Evolutionary conservation across 2,113 vertebrate genomes (phyloP).

Genomic region (Indri indri): DNA sequence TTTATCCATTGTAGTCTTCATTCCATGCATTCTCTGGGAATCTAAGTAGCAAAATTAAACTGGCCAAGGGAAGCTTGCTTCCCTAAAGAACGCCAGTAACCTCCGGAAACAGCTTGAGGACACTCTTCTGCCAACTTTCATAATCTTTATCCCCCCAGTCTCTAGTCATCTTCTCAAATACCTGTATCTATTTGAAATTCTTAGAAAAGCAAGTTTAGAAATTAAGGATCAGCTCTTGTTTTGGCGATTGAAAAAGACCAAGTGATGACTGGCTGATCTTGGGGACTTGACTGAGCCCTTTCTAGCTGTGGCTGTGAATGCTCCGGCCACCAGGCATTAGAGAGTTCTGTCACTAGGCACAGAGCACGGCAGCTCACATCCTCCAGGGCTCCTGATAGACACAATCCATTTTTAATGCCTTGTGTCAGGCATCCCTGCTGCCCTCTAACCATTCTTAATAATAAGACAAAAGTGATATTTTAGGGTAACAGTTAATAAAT

Average conservation of each 20-base stretch:
- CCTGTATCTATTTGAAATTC: background rate
- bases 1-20: background rate
- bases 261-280: background rate
- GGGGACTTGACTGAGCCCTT: slow-evolving; percentile 20
- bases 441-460: slow-evolving; percentile 86
- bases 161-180: background rate
- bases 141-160: background rate
- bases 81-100: background rate
- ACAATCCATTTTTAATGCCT: slow-evolving; percentile 86
- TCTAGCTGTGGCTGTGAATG: background rate
- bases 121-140: background rate
- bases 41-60: background rate
- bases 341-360: slow-evolving; percentile 54
- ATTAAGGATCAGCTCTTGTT: background rate
- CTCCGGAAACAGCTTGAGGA: background rate
- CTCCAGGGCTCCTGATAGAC: slow-evolving; percentile 73
- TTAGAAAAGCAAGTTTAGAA: slow-evolving; percentile 65
- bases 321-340: slow-evolving; percentile 3
- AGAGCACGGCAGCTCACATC: background rate
- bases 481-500: slow-evolving; percentile 94
- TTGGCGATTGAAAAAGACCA: slow-evolving; percentile 48
- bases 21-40: background rate
- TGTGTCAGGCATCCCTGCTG: slow-evolving; percentile 87
- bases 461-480: slow-evolving; percentile 92
- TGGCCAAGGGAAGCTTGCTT: background rate